Evolutionary conservation across 2,888 invertebrate genomes (phyloP).

Genomic region (Pollenia amentaria): DNA sequence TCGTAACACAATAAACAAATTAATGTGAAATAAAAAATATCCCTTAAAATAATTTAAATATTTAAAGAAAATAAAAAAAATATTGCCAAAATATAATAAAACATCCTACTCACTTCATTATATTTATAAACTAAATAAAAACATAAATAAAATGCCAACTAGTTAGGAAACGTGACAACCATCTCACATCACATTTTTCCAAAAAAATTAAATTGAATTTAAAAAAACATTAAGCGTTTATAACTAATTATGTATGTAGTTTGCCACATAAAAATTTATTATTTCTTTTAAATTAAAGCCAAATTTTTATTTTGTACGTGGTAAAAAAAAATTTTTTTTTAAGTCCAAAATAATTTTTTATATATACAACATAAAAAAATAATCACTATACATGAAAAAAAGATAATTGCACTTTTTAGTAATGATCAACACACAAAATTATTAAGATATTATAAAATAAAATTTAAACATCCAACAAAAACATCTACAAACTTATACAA

Average conservation of each 20-base stretch:
- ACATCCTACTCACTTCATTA: conserved; percentile 37
- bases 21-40: conserved; percentile 2
- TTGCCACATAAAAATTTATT: background rate
- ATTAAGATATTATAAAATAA: conserved; percentile 48
- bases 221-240: conserved; percentile 23
- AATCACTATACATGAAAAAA: conserved; percentile 62
- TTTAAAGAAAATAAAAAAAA: conserved; percentile 6
- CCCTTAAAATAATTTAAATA: conserved; percentile 32
- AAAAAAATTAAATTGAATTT: background rate
- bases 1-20: conserved; percentile 13
- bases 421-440: conserved; percentile 66
- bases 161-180: conserved; percentile 43
- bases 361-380: conserved; percentile 33
- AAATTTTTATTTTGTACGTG: conserved; percentile 25
- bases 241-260: conserved; percentile 29
- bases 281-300: conserved; percentile 5
- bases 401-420: conserved; percentile 72
- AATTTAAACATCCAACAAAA: conserved; percentile 39
- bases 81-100: conserved; percentile 53
- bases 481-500: conserved; percentile 60
- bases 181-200: conserved; percentile 19
- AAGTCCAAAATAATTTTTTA: conserved; percentile 36
- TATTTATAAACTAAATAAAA: conserved; percentile 24
- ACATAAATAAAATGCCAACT: conserved; percentile 40
- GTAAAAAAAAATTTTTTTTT: conserved; percentile 3